Conservation (phyloP, 2,113 vertebrate genomes). For the Colossoma macropomum region DNA sequence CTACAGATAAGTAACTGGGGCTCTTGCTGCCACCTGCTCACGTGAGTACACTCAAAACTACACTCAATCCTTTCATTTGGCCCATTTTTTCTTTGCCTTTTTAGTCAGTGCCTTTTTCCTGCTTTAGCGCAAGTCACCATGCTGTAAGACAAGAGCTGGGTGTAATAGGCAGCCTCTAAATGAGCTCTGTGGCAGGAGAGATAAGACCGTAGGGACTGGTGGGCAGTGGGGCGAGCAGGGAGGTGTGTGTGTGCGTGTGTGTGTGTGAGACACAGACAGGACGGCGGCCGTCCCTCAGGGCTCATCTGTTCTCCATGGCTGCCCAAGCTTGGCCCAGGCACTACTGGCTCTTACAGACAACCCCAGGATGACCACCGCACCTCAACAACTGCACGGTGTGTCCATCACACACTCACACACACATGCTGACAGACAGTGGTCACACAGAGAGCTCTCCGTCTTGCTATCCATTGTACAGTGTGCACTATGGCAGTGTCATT, state of each 20-base stretch:
- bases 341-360: slow-evolving; percentile 12
- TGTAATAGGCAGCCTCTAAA: background rate
- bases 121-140: background rate
- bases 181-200: background rate
- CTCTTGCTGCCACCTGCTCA: background rate
- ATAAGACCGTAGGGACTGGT: background rate
- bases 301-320: slow-evolving; percentile 27
- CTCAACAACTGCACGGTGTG: background rate
- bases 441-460: background rate
- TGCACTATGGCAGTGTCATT: background rate
- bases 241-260: background rate
- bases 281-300: slow-evolving; percentile 45
- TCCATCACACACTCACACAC: background rate
- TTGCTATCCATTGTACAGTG: background rate
- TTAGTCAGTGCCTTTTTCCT: background rate
- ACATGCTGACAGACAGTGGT: background rate
- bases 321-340: slow-evolving; percentile 47
- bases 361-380: background rate
- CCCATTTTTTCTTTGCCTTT: background rate
- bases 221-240: background rate
- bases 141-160: background rate
- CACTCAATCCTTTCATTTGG: too few relatives aligned
- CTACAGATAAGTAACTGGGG: background rate
- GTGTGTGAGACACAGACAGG: slow-evolving; percentile 15
- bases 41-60: background rate